Evolutionary conservation across 2,113 vertebrate species (phyloP), one percentile per base, ranked within the genome.

Genomic region (Plestiodon gilberti): DNA sequence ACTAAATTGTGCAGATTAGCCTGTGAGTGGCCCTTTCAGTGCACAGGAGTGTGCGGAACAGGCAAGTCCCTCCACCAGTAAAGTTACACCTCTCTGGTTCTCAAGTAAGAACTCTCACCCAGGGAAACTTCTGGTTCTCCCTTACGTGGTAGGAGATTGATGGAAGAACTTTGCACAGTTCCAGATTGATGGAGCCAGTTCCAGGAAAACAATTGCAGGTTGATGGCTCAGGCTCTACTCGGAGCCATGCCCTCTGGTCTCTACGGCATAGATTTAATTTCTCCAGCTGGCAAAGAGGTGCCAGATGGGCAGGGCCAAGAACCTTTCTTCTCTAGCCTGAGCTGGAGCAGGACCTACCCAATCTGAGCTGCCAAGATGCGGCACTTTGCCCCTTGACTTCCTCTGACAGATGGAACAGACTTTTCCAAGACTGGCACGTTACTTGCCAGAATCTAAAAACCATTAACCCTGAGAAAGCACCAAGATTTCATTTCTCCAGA

Each of bases 181-280:
- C 20, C 38, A 86, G 67, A 73, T 28, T 23, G 77, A 80, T 80
- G 33, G 57, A 80, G 55, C 77, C 84, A 73, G 22, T 86, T 80
- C 77, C 84, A 33, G 69, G 84, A 86, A 80, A 86, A 73, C 67
- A 86, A 80, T 80, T 80, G 55, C 77, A 80, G 67, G 84, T 73
- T 62, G 55, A 73, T 48, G 55, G 35, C 55, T 73, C 17, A 52
- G 28, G 35, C 77, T 73, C 11, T 17, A 20, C 84, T 83, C 69
- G 1, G 33, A 83, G 81, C 81, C 33, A 30, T 83, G 67, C 55
- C 57, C 77, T 86, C 67, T 62, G 55, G 67, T 86, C 77, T 86
- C 38, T 30, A 43, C 35, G 13, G 65, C 67, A 80, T 43, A 86
- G 55, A 86, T 79, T 79, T 79, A 48, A 86, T 86, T 86, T 43